Percentiles rank a stretch among this genome's conserved stretches.
These are phyloP conservation scores for Zaprionus ornatus DNA, from an alignment of 1,140 invertebrate species.

Conservation along the genomic window DNA sequence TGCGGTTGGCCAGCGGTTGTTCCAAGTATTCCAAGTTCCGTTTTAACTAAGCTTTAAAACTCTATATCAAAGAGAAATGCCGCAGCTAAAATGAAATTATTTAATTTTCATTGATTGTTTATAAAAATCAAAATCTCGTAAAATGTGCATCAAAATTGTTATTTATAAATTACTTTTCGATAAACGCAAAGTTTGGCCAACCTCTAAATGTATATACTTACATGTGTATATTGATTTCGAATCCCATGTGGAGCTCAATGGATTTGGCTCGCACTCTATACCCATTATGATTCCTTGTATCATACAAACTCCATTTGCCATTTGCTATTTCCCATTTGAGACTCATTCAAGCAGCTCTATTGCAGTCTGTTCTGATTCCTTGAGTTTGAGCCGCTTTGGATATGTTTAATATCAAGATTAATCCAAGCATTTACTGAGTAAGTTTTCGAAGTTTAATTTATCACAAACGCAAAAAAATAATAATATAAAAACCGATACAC, in stretches of 20 bases:
- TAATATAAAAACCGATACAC: background rate
- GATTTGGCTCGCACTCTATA: background rate
- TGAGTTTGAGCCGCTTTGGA: conserved; percentile 34
- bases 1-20: conserved; percentile 1
- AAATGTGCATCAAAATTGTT: too few species aligned
- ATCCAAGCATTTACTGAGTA: conserved; percentile 55
- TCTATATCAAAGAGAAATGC: too few species aligned
- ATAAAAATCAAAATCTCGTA: background rate
- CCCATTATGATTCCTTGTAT: background rate
- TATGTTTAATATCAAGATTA: conserved; percentile 41
- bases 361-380: conserved; percentile 42
- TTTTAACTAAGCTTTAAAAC: background rate
- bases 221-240: conserved; percentile 1
- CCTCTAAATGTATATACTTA: background rate
- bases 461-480: background rate
- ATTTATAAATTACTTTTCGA: background rate
- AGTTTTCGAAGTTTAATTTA: conserved; percentile 48
- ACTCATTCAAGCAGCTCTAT: conserved; percentile 39
- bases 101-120: background rate
- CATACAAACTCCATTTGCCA: conserved; percentile 29
- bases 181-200: background rate
- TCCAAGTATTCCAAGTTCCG: background rate
- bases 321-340: conserved; percentile 24
- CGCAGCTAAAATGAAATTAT: too few species aligned
- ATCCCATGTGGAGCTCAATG: background rate